Conservation (phyloP, 2,888 invertebrate species). For the Cantharis nigra region DNA sequence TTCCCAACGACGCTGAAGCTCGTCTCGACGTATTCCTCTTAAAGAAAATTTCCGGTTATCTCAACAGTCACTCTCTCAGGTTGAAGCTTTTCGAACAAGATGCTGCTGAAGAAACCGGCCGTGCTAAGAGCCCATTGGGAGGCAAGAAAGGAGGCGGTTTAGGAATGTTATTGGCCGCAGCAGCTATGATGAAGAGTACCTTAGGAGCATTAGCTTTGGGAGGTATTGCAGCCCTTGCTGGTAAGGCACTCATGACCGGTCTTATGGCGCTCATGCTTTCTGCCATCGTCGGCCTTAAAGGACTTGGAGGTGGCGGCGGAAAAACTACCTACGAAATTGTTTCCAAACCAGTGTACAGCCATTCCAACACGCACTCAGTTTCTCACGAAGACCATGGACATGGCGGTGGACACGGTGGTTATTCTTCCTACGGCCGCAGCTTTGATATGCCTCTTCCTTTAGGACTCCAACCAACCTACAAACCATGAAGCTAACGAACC, state of each 20-base stretch:
- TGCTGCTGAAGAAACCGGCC: conserved; percentile 59
- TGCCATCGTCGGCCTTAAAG: conserved; percentile 76
- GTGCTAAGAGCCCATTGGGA: conserved; percentile 54
- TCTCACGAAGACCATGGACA: conserved; percentile 67
- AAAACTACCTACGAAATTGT: conserved; percentile 85
- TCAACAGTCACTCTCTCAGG: conserved; percentile 75
- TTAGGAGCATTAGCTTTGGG: conserved; percentile 72
- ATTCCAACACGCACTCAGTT: conserved; percentile 67
- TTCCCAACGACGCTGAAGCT: conserved; percentile 76
- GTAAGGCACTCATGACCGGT: conserved; percentile 83
- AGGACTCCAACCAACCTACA: conserved; percentile 59
- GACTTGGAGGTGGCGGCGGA: conserved; percentile 68
- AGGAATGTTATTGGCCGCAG: conserved; percentile 57
- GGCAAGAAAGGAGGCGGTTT: conserved; percentile 61
- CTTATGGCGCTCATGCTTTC: conserved; percentile 79
- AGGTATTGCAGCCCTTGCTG: conserved; percentile 76
- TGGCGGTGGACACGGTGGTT: conserved; percentile 52
- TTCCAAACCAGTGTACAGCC: conserved; percentile 78
- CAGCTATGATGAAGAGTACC: conserved; percentile 70
- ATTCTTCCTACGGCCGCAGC: conserved; percentile 62
- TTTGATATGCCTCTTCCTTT: conserved; percentile 55
- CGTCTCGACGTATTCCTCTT: conserved; percentile 76
- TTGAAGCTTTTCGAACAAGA: conserved; percentile 69
- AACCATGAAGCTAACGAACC: conserved; percentile 58
- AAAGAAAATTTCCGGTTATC: conserved; percentile 71